These are phyloP conservation scores for Trogon surrucura DNA, from an alignment of 2,113 vertebrate genomes.

Conservation along the genomic window DNA sequence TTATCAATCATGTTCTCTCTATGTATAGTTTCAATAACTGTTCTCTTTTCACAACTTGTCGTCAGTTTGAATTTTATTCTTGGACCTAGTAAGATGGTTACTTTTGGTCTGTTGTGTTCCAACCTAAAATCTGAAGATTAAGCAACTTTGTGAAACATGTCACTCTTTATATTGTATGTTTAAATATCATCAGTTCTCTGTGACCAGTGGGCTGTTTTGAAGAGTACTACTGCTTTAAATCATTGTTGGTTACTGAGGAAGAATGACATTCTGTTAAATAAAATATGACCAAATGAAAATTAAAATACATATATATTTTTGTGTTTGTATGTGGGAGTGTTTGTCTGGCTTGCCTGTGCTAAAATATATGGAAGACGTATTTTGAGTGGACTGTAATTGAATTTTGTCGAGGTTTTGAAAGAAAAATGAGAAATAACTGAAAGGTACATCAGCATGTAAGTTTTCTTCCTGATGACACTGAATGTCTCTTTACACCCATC, in stretches of 20 bases:
- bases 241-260: conserved; percentile 51
- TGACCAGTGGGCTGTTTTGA: conserved; percentile 45
- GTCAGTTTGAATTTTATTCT: conserved; percentile 33
- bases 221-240: conserved; percentile 43
- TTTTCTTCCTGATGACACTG: background rate
- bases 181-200: conserved; percentile 31
- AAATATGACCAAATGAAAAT: conserved; percentile 68
- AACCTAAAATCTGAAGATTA: conserved; percentile 15
- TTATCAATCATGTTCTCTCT: conserved; percentile 29
- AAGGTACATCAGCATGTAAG: background rate
- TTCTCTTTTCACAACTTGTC: conserved; percentile 12
- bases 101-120: conserved; percentile 26
- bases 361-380: background rate
- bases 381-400: background rate
- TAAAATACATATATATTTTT: conserved; percentile 60
- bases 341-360: conserved; percentile 27
- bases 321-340: conserved; percentile 9
- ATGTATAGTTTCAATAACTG: conserved; percentile 15
- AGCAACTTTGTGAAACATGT: conserved; percentile 38
- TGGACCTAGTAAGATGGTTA: background rate
- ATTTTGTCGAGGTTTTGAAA: background rate
- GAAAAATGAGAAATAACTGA: background rate
- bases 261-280: conserved; percentile 66
- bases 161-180: conserved; percentile 48
- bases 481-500: background rate